Evolutionary conservation across 2,888 invertebrate species (phyloP), one percentile per base, ranked within the genome.

Genomic region (Chaitophorus viminalis): DNA sequence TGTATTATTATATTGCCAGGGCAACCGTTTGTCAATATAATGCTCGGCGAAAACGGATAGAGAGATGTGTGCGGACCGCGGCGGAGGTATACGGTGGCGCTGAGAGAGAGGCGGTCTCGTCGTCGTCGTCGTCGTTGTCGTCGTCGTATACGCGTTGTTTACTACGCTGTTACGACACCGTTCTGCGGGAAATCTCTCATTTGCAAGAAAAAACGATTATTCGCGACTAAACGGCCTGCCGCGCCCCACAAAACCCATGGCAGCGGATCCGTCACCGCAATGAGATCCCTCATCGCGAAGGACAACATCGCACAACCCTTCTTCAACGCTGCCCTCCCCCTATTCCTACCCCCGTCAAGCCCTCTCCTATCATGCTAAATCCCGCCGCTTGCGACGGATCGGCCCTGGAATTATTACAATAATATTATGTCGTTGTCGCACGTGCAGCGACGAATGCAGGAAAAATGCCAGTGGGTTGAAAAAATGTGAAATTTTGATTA

Each of bases 171-270:
- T 72, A 46, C 70, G 82, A 72, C 82, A 72, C 70, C 74, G 60
- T 60, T 83, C 75, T 76, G 83, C 83, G 75, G 75, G 75, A 83
- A 75, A 83, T 76, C 75, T 83, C 83, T 83, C 83, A 39, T 83
- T 76, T 65, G 83, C 83, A 65, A 83, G 75, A 75, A 76, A 83
- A 83, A 83, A 75, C 83, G 83, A 83, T 83, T 83, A 83, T 83
- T 83, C 75, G 75, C 31, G 2, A 76, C 83, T 65, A 83, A 83
- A 83, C 83, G 75, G 33, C 78, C 76, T 52, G 31, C 33, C 33
- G 29, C 18, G 9, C 70, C 72, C 39, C 39, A 0, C 52, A 17
- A 2, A 33, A 33, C 65, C 36, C 78, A n/a, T n/a, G n/a, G n/a
- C n/a, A 33, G 18, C 60, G 46, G 60, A 17, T 11, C 21, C 75